These are phyloP conservation scores for Neotoma lepida DNA, from an alignment of 2,113 vertebrate genomes.

Conservation along the genomic window DNA sequence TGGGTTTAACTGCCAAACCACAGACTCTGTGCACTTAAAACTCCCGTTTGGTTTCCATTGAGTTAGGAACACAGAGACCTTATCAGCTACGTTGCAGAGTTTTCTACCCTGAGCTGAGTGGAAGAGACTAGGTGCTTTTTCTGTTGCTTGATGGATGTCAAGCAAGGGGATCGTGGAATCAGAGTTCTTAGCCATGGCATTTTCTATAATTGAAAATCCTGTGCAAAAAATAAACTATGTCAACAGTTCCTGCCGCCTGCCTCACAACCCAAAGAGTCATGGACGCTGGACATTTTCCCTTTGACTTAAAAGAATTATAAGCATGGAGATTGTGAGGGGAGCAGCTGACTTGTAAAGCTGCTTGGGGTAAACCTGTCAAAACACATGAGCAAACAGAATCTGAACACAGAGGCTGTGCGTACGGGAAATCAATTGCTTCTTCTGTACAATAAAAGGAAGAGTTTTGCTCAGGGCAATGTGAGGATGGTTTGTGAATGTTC, in stretches of 20 bases:
- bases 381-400: conserved; percentile 75
- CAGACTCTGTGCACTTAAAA: too few species aligned
- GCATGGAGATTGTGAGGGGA: conserved; percentile 58
- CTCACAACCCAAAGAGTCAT: background rate
- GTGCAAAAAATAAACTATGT: conserved; percentile 67
- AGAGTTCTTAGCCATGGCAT: conserved; percentile 44
- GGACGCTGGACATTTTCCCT: background rate
- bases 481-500: conserved; percentile 83
- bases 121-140: conserved; percentile 33
- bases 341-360: conserved; percentile 75
- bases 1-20: background rate
- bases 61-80: background rate
- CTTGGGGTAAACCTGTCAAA: conserved; percentile 80
- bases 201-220: conserved; percentile 63
- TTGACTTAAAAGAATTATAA: conserved; percentile 61
- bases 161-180: background rate
- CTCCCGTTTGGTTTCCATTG: conserved; percentile 17
- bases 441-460: conserved; percentile 81
- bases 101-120: background rate
- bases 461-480: conserved; percentile 83
- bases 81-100: background rate
- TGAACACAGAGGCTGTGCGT: conserved; percentile 70
- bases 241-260: conserved; percentile 42
- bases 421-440: conserved; percentile 76
- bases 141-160: conserved; percentile 25